Percentiles rank a stretch among this genome's conserved stretches.
Evolutionary conservation across 2,113 vertebrate genomes (phyloP).

Genomic region (Nematolebias whitei): DNA sequence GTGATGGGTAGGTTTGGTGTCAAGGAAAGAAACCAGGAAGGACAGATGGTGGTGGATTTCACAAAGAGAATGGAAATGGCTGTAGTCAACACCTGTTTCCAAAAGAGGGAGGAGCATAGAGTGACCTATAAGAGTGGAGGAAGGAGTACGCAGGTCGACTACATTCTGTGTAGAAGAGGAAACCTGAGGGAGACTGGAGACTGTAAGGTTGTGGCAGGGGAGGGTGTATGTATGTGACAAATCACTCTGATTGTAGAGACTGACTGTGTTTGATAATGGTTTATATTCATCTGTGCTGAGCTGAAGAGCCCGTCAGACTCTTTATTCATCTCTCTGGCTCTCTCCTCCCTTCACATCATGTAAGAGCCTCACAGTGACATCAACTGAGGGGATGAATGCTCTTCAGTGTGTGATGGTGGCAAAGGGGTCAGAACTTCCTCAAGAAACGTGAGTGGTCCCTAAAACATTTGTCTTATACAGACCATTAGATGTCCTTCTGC

Average conservation of each 20-base stretch:
- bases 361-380: slow-evolving; percentile 45
- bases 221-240: slow-evolving; percentile 53
- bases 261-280: slow-evolving; percentile 76
- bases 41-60: no score
- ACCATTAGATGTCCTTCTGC: slow-evolving; percentile 43
- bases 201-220: no score
- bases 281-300: slow-evolving; percentile 80
- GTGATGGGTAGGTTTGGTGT: no score
- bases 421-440: slow-evolving; percentile 79
- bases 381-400: slow-evolving; percentile 3
- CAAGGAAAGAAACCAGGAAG: no score
- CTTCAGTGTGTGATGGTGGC: slow-evolving; percentile 58
- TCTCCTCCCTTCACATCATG: slow-evolving; percentile 34
- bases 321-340: slow-evolving; percentile 58
- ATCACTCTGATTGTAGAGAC: slow-evolving; percentile 71
- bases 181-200: no score
- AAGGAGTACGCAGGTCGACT: no score
- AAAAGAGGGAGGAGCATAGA: no score
- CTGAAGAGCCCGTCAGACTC: slow-evolving; percentile 70
- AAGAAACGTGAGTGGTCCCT: slow-evolving; percentile 32
- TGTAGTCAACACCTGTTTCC: no score
- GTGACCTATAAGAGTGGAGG: no score
- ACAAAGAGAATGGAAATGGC: no score
- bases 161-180: no score
- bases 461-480: slow-evolving; percentile 44